Evolutionary conservation across 2,113 vertebrate genomes (phyloP), one percentile per base, ranked within the genome.

Genomic region (Cariama cristata): DNA sequence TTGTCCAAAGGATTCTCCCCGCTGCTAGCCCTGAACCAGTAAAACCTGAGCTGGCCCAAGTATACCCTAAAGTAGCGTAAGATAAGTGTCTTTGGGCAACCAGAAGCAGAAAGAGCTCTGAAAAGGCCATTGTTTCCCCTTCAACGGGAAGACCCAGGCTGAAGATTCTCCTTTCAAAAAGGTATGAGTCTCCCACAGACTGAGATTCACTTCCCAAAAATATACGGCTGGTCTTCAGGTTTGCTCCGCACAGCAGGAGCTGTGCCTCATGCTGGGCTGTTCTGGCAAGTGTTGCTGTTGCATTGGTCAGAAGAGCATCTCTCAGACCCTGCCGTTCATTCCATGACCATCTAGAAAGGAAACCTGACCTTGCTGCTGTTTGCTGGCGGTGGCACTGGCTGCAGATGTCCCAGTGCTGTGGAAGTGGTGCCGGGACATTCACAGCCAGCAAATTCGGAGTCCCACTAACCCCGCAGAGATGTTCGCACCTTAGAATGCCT

Each of bases 401-500:
- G 72, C 3, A 3, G 33, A 52, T 74, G 33, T 7, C 11, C 19
- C 2, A 2, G 26, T 0, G 0, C 49, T 44, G 38, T 23, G 7
- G 23, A 77, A 44, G 11, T 3, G 12, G 16, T 2, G 2, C 75
- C 8, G 5, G 11, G 18, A 38, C n/a, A 42, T 30, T 16, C 2
- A 0, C 20, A 55, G 53, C 26, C n/a, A 12, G 30, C 14, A 83
- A 79, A 69, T 9, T 4, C 12, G 32, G 27, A 69, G 7, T 88
- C n/a, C 52, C 66, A 23, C 2, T 2, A 81, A 67, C 5, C 12
- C 40, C 1, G 0, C 5, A 30, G 1, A 3, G 10, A 59, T 49
- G 10, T 14, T 55, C 24, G 64, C 12, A 1, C 35, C n/a, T 33
- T 68, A 79, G 33, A 81, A 84, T 79, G 80, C 22, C 60, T 42